A percentile compares a stretch with the other conserved stretches of the same genome.
These are phyloP conservation scores for Sitodiplosis mosellana DNA, from an alignment of 1,140 invertebrate species.

Conservation along the genomic window DNA sequence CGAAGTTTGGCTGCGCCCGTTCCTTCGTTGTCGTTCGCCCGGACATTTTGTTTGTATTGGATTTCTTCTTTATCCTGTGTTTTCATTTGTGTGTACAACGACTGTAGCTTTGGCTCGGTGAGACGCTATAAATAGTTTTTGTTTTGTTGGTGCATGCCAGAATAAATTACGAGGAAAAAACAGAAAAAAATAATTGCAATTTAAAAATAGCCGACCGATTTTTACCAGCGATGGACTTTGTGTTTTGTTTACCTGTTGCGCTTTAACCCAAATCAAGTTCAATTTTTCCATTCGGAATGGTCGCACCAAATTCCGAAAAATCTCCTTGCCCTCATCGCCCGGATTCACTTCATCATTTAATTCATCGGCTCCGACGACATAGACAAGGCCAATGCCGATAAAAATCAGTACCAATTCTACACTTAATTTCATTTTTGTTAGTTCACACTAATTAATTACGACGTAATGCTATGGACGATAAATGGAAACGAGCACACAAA, in stretches of 20 bases:
- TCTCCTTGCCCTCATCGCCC: no score
- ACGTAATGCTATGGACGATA: no score
- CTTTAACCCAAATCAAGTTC: constrained; percentile 69
- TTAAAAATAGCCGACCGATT: neutral
- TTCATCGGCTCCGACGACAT: no score
- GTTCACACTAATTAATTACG: no score
- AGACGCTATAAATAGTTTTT: constrained; percentile 41
- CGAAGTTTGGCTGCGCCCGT: constrained; percentile 64
- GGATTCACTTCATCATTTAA: no score
- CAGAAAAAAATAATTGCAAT: no score
- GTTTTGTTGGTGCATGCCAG: no score
- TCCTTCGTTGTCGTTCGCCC: constrained; percentile 73
- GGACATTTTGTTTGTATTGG: constrained; percentile 60
- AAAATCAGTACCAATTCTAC: no score
- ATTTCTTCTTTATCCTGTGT: constrained; percentile 86
- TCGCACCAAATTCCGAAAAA: constrained; percentile 41
- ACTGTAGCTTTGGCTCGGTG: constrained; percentile 65
- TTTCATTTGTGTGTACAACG: constrained; percentile 71
- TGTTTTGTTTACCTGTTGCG: constrained; percentile 42
- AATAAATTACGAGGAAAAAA: no score
- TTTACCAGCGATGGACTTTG: neutral
- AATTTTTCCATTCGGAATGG: constrained; percentile 73
- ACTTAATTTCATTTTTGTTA: no score
- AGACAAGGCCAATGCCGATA: no score
- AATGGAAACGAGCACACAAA: no score